These are phyloP conservation scores for Melinaea marsaeus DNA, from an alignment of 2,888 invertebrate genomes.

Conservation along the genomic window DNA sequence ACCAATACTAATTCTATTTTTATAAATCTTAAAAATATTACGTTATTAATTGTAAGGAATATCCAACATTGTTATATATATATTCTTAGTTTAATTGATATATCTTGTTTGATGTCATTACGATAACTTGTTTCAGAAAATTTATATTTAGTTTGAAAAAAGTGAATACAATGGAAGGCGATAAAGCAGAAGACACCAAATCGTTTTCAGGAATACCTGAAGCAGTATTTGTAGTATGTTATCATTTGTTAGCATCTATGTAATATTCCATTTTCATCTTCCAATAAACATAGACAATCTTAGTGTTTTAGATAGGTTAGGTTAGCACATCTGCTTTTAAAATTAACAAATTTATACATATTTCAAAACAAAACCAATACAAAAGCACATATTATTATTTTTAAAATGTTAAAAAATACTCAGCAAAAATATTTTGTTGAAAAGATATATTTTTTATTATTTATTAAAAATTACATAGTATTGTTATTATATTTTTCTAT, in stretches of 20 bases:
- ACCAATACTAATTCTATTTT: conserved; percentile 2
- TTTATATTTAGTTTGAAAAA: conserved; percentile 3
- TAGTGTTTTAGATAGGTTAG: conserved; percentile 20
- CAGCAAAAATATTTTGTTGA: too few species aligned
- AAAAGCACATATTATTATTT: too few species aligned
- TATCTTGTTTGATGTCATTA: too few species aligned
- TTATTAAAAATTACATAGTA: too few species aligned
- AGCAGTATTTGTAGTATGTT: conserved; percentile 90
- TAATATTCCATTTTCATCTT: too few species aligned
- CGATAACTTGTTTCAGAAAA: not conserved
- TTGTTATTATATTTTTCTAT: not conserved
- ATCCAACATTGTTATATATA: not conserved
- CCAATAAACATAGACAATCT: not conserved
- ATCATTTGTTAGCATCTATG: not conserved
- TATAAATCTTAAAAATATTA: not conserved
- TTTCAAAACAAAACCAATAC: not conserved
- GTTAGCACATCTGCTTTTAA: conserved; percentile 17
- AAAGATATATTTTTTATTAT: too few species aligned
- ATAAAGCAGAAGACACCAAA: conserved; percentile 63
- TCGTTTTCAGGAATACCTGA: conserved; percentile 92
- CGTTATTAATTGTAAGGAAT: not conserved
- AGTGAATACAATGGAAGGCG: conserved; percentile 62
- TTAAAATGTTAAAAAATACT: too few species aligned
- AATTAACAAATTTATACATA: conserved; percentile 6
- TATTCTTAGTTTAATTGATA: too few species aligned